Percentiles rank a stretch among this genome's conserved stretches.
phyloP scores from a whole-genome alignment of 2,888 invertebrate genomes.

The Mantis religiosa region DNA sequence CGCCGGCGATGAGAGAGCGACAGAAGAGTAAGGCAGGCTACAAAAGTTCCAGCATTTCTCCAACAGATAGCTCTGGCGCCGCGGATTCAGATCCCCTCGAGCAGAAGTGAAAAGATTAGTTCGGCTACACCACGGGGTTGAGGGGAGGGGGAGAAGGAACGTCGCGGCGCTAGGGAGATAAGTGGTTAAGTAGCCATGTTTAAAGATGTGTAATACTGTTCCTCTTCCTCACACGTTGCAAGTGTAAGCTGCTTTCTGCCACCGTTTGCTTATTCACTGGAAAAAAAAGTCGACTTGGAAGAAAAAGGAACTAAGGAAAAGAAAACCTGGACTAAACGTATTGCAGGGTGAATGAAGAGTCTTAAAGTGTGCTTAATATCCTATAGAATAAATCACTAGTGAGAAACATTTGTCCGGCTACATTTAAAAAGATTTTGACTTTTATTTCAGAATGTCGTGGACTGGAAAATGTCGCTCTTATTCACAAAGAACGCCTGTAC shows the following conservation, averaged over 20 bases:
- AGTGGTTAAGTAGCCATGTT: conserved; percentile 22
- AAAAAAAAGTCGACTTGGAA: not conserved
- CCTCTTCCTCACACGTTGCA: not conserved
- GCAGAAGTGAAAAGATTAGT: conserved; percentile 26
- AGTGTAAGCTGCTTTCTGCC: not conserved
- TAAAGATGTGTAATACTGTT: conserved; percentile 9
- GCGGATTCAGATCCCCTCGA: conserved; percentile 3
- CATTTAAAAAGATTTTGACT: too few species aligned
- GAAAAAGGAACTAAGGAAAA: not conserved
- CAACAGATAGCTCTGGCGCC: conserved; percentile 17
- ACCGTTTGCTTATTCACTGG: not conserved
- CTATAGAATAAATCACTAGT: too few species aligned
- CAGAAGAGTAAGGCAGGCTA: too few species aligned
- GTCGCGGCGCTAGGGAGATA: not conserved
- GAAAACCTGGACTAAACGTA: not conserved
- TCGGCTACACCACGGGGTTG: not conserved
- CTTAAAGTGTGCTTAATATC: too few species aligned
- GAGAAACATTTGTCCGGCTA: too few species aligned
- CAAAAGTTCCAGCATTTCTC: conserved; percentile 7
- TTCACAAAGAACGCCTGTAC: too few species aligned
- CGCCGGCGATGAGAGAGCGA: too few species aligned
- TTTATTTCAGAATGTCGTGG: too few species aligned
- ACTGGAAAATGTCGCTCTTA: too few species aligned
- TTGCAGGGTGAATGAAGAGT: not conserved
- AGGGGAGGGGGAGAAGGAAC: not conserved